A percentile compares a stretch with the other conserved stretches of the same genome.
These are phyloP conservation scores for Catocala fraxini DNA, from an alignment of 2,888 invertebrate genomes.

Conservation along the genomic window DNA sequence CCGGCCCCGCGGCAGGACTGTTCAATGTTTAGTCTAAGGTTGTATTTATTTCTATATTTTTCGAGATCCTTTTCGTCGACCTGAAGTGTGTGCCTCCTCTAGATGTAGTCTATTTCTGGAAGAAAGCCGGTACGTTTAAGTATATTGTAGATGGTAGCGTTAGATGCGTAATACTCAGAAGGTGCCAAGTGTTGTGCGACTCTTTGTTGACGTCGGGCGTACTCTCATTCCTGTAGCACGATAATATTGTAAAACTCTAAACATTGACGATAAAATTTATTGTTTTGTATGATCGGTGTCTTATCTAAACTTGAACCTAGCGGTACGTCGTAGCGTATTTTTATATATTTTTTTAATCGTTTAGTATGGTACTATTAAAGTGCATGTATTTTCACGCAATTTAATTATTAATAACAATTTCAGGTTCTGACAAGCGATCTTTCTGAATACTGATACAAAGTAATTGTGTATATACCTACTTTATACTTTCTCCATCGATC, in stretches of 20 bases:
- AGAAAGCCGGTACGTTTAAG: slow-evolving; percentile 66
- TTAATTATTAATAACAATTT: slow-evolving; percentile 31
- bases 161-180: slow-evolving; percentile 81
- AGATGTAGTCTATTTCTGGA: slow-evolving; percentile 64
- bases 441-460: slow-evolving; percentile 29
- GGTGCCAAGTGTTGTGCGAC: slow-evolving; percentile 70
- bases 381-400: slow-evolving; percentile 45
- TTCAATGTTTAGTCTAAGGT: slow-evolving; percentile 54
- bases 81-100: slow-evolving; percentile 79
- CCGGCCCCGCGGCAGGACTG: slow-evolving; percentile 21
- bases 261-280: slow-evolving; percentile 55
- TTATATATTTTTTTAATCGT: slow-evolving; percentile 66
- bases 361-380: slow-evolving; percentile 55
- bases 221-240: slow-evolving; percentile 82
- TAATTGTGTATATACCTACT: slow-evolving; percentile 30
- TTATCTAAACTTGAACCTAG: slow-evolving; percentile 67
- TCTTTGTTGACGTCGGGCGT: slow-evolving; percentile 60
- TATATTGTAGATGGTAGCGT: slow-evolving; percentile 55
- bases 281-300: slow-evolving; percentile 47
- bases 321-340: slow-evolving; percentile 65
- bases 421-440: slow-evolving; percentile 26
- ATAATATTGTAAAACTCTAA: slow-evolving; percentile 69
- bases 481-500: slow-evolving; percentile 30
- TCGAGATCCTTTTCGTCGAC: slow-evolving; percentile 76
- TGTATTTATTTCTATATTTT: slow-evolving; percentile 78